These are phyloP conservation scores for Papilio polytes DNA, from an alignment of 1,140 invertebrate species.

Conservation along the genomic window DNA sequence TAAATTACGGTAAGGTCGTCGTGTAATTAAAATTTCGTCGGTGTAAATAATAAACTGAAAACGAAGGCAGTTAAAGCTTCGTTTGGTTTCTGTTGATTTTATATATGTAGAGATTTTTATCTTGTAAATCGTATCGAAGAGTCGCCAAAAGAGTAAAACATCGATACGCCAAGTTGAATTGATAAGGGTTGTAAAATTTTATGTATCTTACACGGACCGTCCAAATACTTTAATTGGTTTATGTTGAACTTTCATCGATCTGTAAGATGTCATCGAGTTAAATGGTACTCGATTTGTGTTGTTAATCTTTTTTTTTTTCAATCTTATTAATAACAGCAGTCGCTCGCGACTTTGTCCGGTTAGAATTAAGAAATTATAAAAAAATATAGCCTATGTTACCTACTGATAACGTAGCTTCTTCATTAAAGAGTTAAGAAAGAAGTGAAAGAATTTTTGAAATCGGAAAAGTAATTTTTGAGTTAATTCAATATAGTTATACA, in stretches of 20 bases:
- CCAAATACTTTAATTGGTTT: slow-evolving; percentile 14
- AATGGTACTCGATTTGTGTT: neutral
- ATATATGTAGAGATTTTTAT: neutral
- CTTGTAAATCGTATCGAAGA: slow-evolving; percentile 5
- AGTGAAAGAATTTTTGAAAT: too few species aligned
- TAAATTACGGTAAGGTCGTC: slow-evolving; percentile 16
- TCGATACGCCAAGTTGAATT: slow-evolving; percentile 1
- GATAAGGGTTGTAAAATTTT: slow-evolving; percentile 23
- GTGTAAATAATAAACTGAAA: slow-evolving; percentile 20
- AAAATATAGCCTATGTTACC: too few species aligned
- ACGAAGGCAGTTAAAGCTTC: neutral
- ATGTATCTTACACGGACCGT: slow-evolving; percentile 12
- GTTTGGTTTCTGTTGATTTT: slow-evolving; percentile 1
- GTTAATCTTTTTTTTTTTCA: neutral
- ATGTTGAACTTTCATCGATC: neutral
- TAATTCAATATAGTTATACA: too few species aligned
- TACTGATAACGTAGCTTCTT: too few species aligned
- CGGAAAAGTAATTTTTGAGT: too few species aligned
- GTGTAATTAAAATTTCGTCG: slow-evolving; percentile 25
- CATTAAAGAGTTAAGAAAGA: too few species aligned
- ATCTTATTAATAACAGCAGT: neutral
- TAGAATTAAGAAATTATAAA: too few species aligned
- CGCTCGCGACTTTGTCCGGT: too few species aligned
- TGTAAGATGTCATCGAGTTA: neutral
- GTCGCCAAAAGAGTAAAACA: neutral